Base-by-base conservation (phyloP, 2,888 invertebrate species). In the Camponotus fellah region DNA sequence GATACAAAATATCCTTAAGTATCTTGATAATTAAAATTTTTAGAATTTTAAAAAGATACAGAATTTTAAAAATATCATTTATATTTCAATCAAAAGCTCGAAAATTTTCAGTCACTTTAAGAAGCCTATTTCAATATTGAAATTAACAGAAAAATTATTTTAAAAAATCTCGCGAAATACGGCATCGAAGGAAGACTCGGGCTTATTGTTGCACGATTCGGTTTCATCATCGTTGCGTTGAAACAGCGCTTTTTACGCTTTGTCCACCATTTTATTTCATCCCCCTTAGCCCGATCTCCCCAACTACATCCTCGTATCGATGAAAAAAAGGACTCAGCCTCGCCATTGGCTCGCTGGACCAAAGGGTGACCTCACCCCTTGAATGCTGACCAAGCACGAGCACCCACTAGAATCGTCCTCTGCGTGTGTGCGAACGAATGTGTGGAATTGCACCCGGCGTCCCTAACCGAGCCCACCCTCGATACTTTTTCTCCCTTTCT, bases 301-400 rank as follows among this genome's bases (percentile, higher is more conserved):
- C 90, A 82, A 86, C 87, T 83, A 82, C 82, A 82, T 5, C 87
- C 83, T 85, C 85, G 92, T 92, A 94, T 94, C 93, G 94, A 94
- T 93, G 92, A 93, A 94, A 53, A 88, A 92, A 93, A n/a, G n/a
- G 92, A 91, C 92, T 88, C 91, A 85, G 92, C 91, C 83, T 88
- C 86, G 92, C 92, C 84, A 95, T 95, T 94, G 94, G 92, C 89
- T 87, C 85, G 86, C 93, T 90, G 93, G 94, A 95, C 94, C 92
- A 89, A 92, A 85, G 94, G 94, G 94, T 93, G 93, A 92, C 93
- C 93, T 92, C 92, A 92, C 94, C 92, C 87, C 90, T 89, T 85
- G 85, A 82, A 84, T 94, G 94, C 95, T 95, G 94, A 95, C 94
- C 95, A 95, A 94, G 94, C 94, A 94, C 86, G 82, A 86, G 90